phyloP scores from a whole-genome alignment of 2,888 invertebrate species.

The Campoletis raptor region DNA sequence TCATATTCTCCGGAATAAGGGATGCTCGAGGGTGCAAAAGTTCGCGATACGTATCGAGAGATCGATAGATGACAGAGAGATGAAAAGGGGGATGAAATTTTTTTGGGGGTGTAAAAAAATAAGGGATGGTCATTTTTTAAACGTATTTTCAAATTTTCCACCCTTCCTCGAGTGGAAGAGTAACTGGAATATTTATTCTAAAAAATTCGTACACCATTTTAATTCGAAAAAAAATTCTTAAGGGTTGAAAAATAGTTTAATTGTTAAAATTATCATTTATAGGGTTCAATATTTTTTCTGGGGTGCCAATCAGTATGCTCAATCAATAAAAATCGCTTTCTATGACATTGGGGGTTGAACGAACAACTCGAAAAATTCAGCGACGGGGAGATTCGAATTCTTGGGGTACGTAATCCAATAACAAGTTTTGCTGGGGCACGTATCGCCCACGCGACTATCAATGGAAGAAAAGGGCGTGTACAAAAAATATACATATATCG shows the following conservation, averaged over 20 bases:
- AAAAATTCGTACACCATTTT: neutral
- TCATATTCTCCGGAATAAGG: slow-evolving; percentile 10
- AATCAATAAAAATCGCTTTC: neutral
- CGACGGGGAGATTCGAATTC: slow-evolving; percentile 62
- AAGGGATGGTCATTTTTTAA: slow-evolving; percentile 15
- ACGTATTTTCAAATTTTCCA: neutral
- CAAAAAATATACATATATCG: neutral
- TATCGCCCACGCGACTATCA: slow-evolving; percentile 80
- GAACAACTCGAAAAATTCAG: slow-evolving; percentile 34
- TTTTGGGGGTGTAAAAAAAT: slow-evolving; percentile 11
- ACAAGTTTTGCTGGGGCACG: slow-evolving; percentile 82
- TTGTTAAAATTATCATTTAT: neutral
- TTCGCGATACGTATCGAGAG: slow-evolving; percentile 32
- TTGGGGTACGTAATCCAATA: slow-evolving; percentile 83
- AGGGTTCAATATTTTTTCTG: neutral
- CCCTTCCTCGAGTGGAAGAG: neutral
- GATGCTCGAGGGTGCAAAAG: slow-evolving; percentile 26
- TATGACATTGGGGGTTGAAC: slow-evolving; percentile 9
- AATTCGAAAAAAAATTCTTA: neutral
- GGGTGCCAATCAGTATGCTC: neutral
- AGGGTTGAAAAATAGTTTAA: slow-evolving; percentile 1
- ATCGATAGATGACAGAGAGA: neutral
- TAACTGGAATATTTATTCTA: neutral
- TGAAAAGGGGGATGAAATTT: neutral
- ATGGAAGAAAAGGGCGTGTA: slow-evolving; percentile 75